Conservation (phyloP, 2,888 invertebrate species). For the Proisotoma minuta region DNA sequence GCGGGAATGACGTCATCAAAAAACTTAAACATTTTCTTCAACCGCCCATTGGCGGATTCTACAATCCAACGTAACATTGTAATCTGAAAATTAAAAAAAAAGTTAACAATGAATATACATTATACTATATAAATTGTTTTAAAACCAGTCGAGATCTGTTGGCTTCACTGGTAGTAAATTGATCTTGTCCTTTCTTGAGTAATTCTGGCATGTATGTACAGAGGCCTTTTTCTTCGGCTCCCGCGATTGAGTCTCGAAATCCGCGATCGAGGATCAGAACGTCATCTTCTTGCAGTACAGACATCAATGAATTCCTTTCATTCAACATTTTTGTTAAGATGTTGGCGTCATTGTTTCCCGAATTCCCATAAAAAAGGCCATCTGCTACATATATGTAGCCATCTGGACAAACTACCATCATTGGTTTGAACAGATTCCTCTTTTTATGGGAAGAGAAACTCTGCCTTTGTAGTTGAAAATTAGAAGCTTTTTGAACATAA, state of each 20-base stretch:
- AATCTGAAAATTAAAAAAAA: no score
- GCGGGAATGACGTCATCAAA: neutral
- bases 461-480: constrained; percentile 1
- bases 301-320: neutral
- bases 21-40: constrained; percentile 17
- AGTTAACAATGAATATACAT: no score
- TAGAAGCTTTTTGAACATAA: constrained; percentile 7
- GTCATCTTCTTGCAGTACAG: constrained; percentile 1
- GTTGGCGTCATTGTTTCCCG: constrained; percentile 7
- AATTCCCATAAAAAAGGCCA: constrained; percentile 3
- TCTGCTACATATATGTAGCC: constrained; percentile 1
- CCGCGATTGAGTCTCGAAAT: neutral
- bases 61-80: constrained; percentile 12
- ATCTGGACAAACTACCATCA: constrained; percentile 10
- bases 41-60: constrained; percentile 8
- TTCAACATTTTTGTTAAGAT: neutral
- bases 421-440: constrained; percentile 6
- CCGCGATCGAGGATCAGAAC: constrained; percentile 13
- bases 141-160: constrained; percentile 15
- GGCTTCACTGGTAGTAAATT: constrained; percentile 21
- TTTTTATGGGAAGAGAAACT: constrained; percentile 16
- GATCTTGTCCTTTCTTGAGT: neutral
- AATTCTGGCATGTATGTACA: neutral
- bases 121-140: no score
- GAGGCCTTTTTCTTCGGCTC: neutral